These are phyloP conservation scores for Podarcis raffonei DNA, from an alignment of 2,113 vertebrate species.

Conservation along the genomic window DNA sequence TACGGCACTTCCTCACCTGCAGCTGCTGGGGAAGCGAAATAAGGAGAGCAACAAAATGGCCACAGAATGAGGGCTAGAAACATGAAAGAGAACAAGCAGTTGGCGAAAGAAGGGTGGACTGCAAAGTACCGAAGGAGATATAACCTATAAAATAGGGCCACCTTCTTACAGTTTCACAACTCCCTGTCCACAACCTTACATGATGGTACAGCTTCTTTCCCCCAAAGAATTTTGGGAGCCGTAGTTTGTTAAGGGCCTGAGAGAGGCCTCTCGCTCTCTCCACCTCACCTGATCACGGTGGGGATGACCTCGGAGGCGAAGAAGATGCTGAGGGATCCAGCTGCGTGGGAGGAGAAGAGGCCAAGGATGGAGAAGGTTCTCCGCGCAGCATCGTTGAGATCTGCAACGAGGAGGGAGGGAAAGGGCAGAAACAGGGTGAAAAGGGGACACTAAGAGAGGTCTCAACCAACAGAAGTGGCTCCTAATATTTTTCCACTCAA, in stretches of 20 bases:
- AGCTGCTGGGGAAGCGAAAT: too few species aligned
- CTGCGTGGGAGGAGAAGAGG: slow-evolving; percentile 87
- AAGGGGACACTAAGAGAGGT: too few species aligned
- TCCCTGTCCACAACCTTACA: not conserved
- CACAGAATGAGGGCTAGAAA: not conserved
- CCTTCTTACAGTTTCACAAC: not conserved
- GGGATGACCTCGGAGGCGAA: slow-evolving; percentile 89
- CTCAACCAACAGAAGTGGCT: not conserved
- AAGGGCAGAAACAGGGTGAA: not conserved
- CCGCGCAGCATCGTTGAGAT: slow-evolving; percentile 84
- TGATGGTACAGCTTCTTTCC: too few species aligned
- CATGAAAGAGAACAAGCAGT: not conserved
- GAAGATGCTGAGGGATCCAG: slow-evolving; percentile 84
- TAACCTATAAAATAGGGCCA: not conserved
- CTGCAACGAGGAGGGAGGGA: slow-evolving; percentile 58
- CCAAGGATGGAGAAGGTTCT: slow-evolving; percentile 87
- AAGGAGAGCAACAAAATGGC: not conserved
- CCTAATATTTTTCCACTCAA: not conserved
- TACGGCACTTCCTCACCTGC: not conserved
- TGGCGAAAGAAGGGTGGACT: not conserved
- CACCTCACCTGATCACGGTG: slow-evolving; percentile 84
- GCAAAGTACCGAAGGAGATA: too few species aligned
- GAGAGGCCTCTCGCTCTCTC: not conserved
- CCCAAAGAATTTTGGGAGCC: too few species aligned
- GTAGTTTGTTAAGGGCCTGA: not conserved